Evolutionary conservation across 2,113 vertebrate species (phyloP), one percentile per base, ranked within the genome.

Genomic region (Axis porcinus): DNA sequence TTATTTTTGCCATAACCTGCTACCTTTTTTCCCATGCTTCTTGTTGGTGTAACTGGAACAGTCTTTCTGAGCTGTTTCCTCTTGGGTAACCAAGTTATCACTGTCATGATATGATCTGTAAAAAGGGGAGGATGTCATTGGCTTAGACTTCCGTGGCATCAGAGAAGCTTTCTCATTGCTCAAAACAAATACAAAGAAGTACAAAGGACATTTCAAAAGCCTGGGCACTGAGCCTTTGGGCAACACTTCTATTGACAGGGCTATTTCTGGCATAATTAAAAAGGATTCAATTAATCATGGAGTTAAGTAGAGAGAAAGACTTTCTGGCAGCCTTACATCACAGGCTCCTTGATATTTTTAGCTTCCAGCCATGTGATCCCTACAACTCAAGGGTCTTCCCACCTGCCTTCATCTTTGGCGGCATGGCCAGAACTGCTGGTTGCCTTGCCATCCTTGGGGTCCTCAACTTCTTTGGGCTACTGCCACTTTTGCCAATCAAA

Each of bases 231-330:
- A 96, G 79, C 79, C 89, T 96, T 4, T 90, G 43, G 57, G 94
- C 64, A 94, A 15, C 58, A 86, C 87, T 97, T 95, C 94, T 94
- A 96, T 70, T 89, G 92, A 95, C 87, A 95, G 86, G 83, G 89
- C 64, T 97, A 97, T 90, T 98, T 96, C 95, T 96, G 96, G 43
- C 57, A 96, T 97, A 94, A 96, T 97, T 94, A 16, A 94, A 96
- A 95, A 92, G 33, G 60, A 74, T 93, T 98, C 93, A 89, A 88
- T 96, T 97, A 95, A 97, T 98, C 89, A 58, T 92, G 57, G 70
- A 95, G 45, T 97, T 95, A 96, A 97, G 50, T 74, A 74, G 67
- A 96, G 60, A 96, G 40, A 97, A 96, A 93, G 36, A 33, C 5
- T 85, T 95, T 58, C 92, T 95, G 79, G 55, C 50, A 70, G 60